A percentile compares a stretch with the other conserved stretches of the same genome.
These are phyloP conservation scores for Telmatochromis sp. DNA, from an alignment of 2,113 vertebrate species.

Conservation along the genomic window DNA sequence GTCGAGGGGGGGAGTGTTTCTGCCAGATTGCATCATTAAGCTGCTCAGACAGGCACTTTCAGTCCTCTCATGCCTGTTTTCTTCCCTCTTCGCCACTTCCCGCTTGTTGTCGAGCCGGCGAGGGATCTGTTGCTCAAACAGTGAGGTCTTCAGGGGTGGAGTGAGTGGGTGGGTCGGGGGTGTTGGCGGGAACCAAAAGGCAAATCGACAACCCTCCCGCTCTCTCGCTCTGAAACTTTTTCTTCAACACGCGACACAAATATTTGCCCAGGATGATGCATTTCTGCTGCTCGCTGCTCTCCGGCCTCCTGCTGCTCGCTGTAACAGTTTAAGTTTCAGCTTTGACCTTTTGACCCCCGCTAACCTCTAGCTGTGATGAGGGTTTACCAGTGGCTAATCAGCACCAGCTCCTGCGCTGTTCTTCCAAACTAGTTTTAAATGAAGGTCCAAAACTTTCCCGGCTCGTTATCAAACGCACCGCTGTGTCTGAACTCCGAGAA, in stretches of 20 bases:
- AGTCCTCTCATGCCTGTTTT: background rate
- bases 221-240: background rate
- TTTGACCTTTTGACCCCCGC: background rate
- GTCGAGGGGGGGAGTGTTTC: background rate
- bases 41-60: constrained; percentile 33
- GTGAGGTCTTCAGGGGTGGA: background rate
- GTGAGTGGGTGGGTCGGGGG: background rate
- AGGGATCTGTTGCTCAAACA: background rate
- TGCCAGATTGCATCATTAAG: constrained; percentile 58
- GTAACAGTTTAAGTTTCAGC: background rate
- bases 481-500: background rate
- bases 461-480: background rate
- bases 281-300: background rate
- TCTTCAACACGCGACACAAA: background rate
- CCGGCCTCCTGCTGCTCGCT: background rate
- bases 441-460: background rate
- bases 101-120: background rate
- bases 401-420: background rate
- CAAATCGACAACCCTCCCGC: background rate
- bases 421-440: background rate
- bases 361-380: background rate
- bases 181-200: background rate
- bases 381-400: background rate
- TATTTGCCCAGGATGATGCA: background rate
- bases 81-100: background rate